A percentile compares a stretch with the other conserved stretches of the same genome.
phyloP scores from a whole-genome alignment of 1,140 invertebrate species.

The Bacillus rossius region DNA sequence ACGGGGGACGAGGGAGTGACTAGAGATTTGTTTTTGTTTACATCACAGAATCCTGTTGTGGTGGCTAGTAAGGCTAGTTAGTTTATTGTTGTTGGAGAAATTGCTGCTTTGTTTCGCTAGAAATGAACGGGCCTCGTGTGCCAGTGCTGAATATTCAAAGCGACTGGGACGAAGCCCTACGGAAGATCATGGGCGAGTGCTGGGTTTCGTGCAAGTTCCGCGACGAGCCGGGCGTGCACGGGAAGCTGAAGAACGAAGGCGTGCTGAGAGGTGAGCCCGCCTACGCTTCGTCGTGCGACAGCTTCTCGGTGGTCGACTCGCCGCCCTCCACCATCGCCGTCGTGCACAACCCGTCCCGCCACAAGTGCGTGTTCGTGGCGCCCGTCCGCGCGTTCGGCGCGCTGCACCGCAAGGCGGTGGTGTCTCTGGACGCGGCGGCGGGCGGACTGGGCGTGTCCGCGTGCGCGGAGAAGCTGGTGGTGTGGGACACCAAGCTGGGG shows the following conservation, averaged over 20 bases:
- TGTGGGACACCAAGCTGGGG: conserved; percentile 59
- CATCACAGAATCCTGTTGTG: too few relatives aligned
- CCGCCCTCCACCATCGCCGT: conserved; percentile 37
- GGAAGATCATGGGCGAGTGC: conserved; percentile 25
- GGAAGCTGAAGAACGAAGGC: conserved; percentile 38
- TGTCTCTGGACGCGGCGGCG: conserved; percentile 49
- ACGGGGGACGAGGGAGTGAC: too few relatives aligned
- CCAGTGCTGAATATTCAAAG: conserved; percentile 43
- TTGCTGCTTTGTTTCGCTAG: too few relatives aligned
- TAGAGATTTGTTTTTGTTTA: too few relatives aligned
- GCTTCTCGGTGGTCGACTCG: conserved; percentile 39
- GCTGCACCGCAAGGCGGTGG: conserved; percentile 44
- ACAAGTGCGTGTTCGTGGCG: conserved; percentile 43
- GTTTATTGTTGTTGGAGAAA: too few relatives aligned
- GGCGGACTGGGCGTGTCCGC: conserved; percentile 56
- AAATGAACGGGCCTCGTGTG: not conserved
- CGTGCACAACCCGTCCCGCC: conserved; percentile 38
- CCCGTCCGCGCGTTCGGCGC: conserved; percentile 38
- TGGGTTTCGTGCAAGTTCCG: conserved; percentile 44
- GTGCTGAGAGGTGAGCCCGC: conserved; percentile 28
- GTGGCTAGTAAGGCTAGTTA: too few relatives aligned
- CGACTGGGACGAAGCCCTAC: conserved; percentile 44
- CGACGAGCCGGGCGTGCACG: conserved; percentile 37
- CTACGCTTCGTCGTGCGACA: conserved; percentile 31
- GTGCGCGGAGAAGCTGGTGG: conserved; percentile 49